Percentiles rank a stretch among this genome's conserved stretches.
phyloP scores from a whole-genome alignment of 1,140 invertebrate species.

The Neelides sp. region DNA sequence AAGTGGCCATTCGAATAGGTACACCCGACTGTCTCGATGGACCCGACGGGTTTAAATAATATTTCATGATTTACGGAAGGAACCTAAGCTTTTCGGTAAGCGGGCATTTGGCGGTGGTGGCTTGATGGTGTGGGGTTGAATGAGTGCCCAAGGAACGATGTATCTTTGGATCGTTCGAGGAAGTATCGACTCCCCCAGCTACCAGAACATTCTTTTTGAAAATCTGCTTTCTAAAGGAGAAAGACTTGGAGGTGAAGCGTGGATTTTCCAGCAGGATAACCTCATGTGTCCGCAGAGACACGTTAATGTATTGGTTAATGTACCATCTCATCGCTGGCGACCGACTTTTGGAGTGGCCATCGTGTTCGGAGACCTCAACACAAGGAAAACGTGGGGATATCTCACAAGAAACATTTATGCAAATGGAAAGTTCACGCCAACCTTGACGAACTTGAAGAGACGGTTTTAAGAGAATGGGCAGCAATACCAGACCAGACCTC shows the following conservation, averaged over 20 bases:
- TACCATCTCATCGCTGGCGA: conserved; percentile 2
- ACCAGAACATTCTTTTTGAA: conserved; percentile 1
- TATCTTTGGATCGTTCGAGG: background rate
- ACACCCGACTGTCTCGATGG: no score
- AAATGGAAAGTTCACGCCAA: conserved; percentile 7
- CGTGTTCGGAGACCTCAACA: conserved; percentile 12
- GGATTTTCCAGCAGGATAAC: conserved; percentile 17
- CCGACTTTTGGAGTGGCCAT: conserved; percentile 6
- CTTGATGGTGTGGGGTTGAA: no score
- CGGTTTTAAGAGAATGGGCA: conserved; percentile 9
- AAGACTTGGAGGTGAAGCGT: background rate
- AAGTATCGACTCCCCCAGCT: background rate
- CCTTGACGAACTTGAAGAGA: conserved; percentile 1
- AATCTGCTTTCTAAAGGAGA: conserved; percentile 3
- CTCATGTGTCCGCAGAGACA: conserved; percentile 2
- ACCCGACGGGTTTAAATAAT: conserved; percentile 10
- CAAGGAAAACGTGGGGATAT: conserved; percentile 15
- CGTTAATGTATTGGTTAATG: background rate
- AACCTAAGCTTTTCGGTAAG: background rate
- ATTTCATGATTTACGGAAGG: conserved; percentile 11
- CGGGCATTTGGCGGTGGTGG: no score
- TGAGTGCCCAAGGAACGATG: background rate
- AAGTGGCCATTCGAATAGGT: no score
- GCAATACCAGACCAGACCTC: background rate
- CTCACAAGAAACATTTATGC: conserved; percentile 13